Evolutionary conservation across 2,797 vertebrate genomes (phyloP), one percentile per base, ranked within the genome.

Genomic region (Kryptopterus vitreolus): DNA sequence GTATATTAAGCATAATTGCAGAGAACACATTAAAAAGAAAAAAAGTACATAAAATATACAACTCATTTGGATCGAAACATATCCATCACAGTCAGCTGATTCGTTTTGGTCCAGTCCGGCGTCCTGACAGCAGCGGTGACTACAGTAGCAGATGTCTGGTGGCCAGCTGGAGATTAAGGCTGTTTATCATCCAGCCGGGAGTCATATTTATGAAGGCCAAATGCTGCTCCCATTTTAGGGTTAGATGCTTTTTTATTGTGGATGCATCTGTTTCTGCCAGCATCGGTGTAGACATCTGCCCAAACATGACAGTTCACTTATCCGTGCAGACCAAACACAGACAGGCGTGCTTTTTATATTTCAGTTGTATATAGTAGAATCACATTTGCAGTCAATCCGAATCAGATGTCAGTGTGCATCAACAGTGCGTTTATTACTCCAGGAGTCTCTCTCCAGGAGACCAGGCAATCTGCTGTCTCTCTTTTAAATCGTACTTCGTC

Each of bases 361-460:
- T 33, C 82, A 89, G 80, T 33, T 71, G n/a, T n/a, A n/a, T n/a
- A n/a, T 22, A 22, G 50, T 15, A 18, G 6, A 72, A 74, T 74
- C n/a, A 74, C 43, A 59, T 26, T 58, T 87, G 81, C 55, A 5
- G 78, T 26, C 38, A 26, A 29, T 26, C 53, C 33, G 18, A 26
- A 74, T 58, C 22, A 46, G 55, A 74, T 87, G 86, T 84, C 88
- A 85, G 85, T 84, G 72, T 87, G 68, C 86, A 86, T 81, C 85
- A 81, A 81, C 26, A 53, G 75, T 69, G 62, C 48, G 65, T 48
- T 43, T 53, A 55, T 71, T 31, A 71, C 58, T 76, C 63, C 76
- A 35, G 85, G 79, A 86, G 90, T 92, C 92, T 90, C 92, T 92
- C 92, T 88, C 38, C 38, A 43, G 6, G 85, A 91, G 91, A 91